Conservation (phyloP, 2,888 invertebrate species). For the Clivina fossor region DNA sequence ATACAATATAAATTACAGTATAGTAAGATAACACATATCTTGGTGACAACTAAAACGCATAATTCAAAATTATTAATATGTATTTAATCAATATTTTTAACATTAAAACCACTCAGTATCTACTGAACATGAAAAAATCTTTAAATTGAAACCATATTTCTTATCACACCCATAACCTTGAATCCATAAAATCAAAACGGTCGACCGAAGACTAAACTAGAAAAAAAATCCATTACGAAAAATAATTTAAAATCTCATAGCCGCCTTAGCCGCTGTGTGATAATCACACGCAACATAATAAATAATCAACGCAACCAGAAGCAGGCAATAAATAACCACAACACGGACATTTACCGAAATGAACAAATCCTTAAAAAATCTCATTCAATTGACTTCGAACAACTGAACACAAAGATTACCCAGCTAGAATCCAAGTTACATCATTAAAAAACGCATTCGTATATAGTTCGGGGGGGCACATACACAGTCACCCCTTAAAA, state of each 20-base stretch:
- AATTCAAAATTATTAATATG: too few species aligned
- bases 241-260: conserved; percentile 1
- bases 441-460: conserved; percentile 35
- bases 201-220: neutral
- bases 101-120: too few species aligned
- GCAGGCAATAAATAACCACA: neutral
- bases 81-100: too few species aligned
- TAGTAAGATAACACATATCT: too few species aligned
- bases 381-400: conserved; percentile 28
- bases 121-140: too few species aligned
- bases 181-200: neutral
- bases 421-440: conserved; percentile 25
- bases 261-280: too few species aligned
- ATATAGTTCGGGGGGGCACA: conserved; percentile 20
- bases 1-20: too few species aligned
- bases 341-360: neutral
- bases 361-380: conserved; percentile 27
- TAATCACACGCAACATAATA: conserved; percentile 3
- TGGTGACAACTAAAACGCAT: too few species aligned
- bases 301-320: neutral
- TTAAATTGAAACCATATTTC: too few species aligned
- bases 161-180: neutral
- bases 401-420: conserved; percentile 34
- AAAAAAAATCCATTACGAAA: conserved; percentile 6
- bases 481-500: conserved; percentile 32